Base-by-base conservation (phyloP, 2,888 invertebrate species). In the Eurois occulta region DNA sequence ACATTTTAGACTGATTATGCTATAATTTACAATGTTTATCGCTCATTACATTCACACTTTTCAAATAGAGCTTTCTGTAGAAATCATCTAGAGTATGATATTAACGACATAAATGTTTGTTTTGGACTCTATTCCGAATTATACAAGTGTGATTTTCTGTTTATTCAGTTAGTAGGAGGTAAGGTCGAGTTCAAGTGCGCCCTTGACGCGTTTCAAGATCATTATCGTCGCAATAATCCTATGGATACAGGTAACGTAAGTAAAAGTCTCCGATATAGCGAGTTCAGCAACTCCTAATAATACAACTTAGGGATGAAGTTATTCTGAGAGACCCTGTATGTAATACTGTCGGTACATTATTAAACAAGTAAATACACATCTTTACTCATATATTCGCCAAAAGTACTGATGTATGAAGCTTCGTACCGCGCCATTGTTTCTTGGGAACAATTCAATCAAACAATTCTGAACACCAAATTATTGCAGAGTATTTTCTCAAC, bases 121-220 rank as follows among this genome's bases (percentile, higher is more conserved):
- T 55, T 43, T 73, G 72, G 55, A 62, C 73, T 41, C 35, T 71
- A 71, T 67, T 64, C 11, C 35, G 2, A 28, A 28, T 18, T 4
- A 1, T 0, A 32, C 32, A 64, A 68, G 74, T 74, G 58, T n/a
- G 13, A 1, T 58, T 48, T 58, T 58, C 35, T 48, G 21, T 60
- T 80, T n/a, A 38, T 32, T 48, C 2, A 41, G 52, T 64, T 24
- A 32, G 43, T 62, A 28, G n/a, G 21, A 74, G 62, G 35, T 41
- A 18, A 52, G 48, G 46, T 64, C 70, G 71, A 68, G 67, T 67
- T 46, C n/a, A 68, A 74, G 64, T 28, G 85, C 64, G 85, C 81
- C 81, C 75, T 85, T 82, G 81, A 85, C 74, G 60, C 52, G n/a
- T 43, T 74, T 71, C 62, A 76, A 81, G 66, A 86, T 75, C 76